phyloP scores from a whole-genome alignment of 2,888 invertebrate genomes.

The Acleris literana region DNA sequence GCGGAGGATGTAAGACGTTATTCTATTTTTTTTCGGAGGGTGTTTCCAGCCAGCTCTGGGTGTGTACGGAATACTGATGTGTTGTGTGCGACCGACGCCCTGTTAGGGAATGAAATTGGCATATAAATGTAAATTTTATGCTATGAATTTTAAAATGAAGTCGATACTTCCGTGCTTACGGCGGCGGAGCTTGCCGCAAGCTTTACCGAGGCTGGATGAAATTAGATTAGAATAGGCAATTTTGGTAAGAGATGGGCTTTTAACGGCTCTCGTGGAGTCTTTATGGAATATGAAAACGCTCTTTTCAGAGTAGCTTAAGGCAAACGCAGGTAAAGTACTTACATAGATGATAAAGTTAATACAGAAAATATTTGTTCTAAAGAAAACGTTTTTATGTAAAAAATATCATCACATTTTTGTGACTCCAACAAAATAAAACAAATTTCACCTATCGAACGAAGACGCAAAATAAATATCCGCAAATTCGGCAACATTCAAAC shows the following conservation, averaged over 20 bases:
- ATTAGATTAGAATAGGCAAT: conserved; percentile 75
- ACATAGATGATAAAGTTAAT: background rate
- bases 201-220: conserved; percentile 71
- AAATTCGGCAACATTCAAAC: conserved; percentile 40
- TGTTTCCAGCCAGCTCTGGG: conserved; percentile 60
- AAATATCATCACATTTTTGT: background rate
- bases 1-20: conserved; percentile 73
- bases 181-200: conserved; percentile 67
- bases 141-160: conserved; percentile 84
- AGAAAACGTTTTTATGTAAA: background rate
- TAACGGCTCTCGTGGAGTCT: conserved; percentile 54
- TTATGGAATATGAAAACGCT: conserved; percentile 39
- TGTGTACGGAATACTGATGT: conserved; percentile 81
- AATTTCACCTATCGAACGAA: conserved; percentile 1
- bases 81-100: conserved; percentile 79
- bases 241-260: conserved; percentile 69
- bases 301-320: conserved; percentile 13
- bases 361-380: background rate
- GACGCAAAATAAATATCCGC: conserved; percentile 16
- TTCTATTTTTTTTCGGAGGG: conserved; percentile 69
- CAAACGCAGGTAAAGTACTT: background rate
- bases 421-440: background rate
- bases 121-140: conserved; percentile 84
- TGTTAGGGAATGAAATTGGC: conserved; percentile 83
- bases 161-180: conserved; percentile 78